Evolutionary conservation across 2,797 vertebrate species (phyloP), one percentile per base, ranked within the genome.

Genomic region (Cryptoprocta ferox): DNA sequence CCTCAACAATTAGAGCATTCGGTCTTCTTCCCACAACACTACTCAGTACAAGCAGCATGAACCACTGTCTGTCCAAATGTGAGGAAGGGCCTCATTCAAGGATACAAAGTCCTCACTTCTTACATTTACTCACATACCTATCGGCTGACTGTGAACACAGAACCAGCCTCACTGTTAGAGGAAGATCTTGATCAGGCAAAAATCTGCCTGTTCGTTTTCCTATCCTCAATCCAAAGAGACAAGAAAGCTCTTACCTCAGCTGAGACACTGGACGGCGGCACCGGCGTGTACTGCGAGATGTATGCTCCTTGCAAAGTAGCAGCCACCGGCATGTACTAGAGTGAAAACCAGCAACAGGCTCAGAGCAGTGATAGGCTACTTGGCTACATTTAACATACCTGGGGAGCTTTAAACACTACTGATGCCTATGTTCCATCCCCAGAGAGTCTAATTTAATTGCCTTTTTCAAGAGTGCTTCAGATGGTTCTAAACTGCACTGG

Each of bases 251-350:
- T 98, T 99, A 99, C 99, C 99, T 99, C 99, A 4, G 99, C 99
- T 84, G 99, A 99, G 82, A 99, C 99, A 92, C 98, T 99, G 97
- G 99, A 98, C 68, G 99, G 98, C 98, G 99, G 99, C 99, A 99
- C 99, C 97, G 99, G 99, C 78, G 99, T 98, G 98, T 99, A 99
- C 98, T 99, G 99, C 94, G 99, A 99, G 97, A 99, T 98, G 98
- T 99, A 99, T 84, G 99, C 99, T 98, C 99, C 99, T 97, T 99
- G 99, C 99, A 99, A 98, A 97, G 99, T 98, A 88, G 99, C 98
- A 91, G 99, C 99, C 26, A 99, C 98, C 80, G 99, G 99, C 98
- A 99, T 98, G 84, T 99, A 99, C 99, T 99, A 97, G 71, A 65
- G 92, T 12, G 78, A 83, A 26, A 92, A 42, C 82, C 9, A 59